Conservation (phyloP, 2,113 vertebrate genomes). For the Austrofundulus limnaeus region DNA sequence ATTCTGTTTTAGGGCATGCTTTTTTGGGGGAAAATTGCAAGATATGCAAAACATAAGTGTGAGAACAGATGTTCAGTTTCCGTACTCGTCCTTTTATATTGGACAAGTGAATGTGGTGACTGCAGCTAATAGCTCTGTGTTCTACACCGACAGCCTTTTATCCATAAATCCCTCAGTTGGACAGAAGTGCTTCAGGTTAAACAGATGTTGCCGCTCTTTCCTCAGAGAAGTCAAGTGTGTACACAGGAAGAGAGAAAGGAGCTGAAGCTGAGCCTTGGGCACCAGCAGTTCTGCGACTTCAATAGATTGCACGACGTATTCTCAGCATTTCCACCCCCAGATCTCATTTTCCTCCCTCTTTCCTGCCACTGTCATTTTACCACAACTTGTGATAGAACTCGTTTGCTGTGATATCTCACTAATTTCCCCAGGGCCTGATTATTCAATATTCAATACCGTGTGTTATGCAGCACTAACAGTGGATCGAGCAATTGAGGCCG, state of each 20-base stretch:
- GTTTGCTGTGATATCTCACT: constrained; percentile 65
- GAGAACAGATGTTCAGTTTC: constrained; percentile 39
- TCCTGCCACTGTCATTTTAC: constrained; percentile 67
- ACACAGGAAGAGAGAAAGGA: constrained; percentile 52
- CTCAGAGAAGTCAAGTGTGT: constrained; percentile 47
- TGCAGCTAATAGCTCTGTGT: constrained; percentile 19
- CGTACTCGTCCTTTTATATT: constrained; percentile 24
- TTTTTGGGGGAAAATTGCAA: constrained; percentile 44
- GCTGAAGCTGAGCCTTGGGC: constrained; percentile 42
- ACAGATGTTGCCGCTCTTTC: constrained; percentile 69
- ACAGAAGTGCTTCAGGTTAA: constrained; percentile 66
- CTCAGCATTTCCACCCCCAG: constrained; percentile 30
- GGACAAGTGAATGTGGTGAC: constrained; percentile 9
- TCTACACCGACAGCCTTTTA: constrained; percentile 47
- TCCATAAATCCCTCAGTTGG: constrained; percentile 61
- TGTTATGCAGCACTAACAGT: constrained; percentile 52
- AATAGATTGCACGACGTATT: constrained; percentile 50
- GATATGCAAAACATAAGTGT: constrained; percentile 43
- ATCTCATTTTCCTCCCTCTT: constrained; percentile 20
- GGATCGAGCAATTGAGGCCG: constrained; percentile 46
- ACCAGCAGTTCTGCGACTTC: constrained; percentile 58
- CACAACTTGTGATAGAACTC: constrained; percentile 49
- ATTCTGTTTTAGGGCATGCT: constrained; percentile 36
- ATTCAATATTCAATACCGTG: constrained; percentile 76
- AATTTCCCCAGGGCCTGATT: constrained; percentile 75